Conservation (phyloP, 2,888 invertebrate genomes). For the Rhorus exstirpatorius region DNA sequence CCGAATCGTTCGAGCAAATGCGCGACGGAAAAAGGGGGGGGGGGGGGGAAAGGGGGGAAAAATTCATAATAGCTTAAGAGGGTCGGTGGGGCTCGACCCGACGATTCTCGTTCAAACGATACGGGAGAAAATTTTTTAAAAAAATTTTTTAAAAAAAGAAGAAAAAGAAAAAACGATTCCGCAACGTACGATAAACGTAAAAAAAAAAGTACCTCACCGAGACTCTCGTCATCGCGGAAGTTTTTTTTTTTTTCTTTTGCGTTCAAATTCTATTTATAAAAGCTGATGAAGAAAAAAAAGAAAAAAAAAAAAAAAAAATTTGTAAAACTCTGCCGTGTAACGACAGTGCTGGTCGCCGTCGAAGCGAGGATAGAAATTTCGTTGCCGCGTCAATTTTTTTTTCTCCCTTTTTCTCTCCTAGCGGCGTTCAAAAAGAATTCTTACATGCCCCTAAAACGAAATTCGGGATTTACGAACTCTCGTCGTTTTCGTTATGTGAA, state of each 20-base stretch:
- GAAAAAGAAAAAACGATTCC: too few species aligned
- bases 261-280: slow-evolving; percentile 75
- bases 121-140: slow-evolving; percentile 37
- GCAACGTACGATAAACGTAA: slow-evolving; percentile 19
- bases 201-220: slow-evolving; percentile 69
- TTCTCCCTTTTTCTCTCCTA: not conserved
- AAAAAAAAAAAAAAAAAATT: too few species aligned
- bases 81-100: slow-evolving; percentile 49
- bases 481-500: too few species aligned
- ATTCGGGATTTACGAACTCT: too few species aligned
- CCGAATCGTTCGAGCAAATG: slow-evolving; percentile 30
- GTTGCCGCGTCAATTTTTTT: slow-evolving; percentile 9
- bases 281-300: too few species aligned
- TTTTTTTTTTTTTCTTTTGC: slow-evolving; percentile 61
- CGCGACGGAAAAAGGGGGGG: slow-evolving; percentile 5
- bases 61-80: not conserved
- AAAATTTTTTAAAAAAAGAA: slow-evolving; percentile 37
- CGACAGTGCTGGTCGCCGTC: too few species aligned
- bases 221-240: slow-evolving; percentile 66
- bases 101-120: slow-evolving; percentile 27
- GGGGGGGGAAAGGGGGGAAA: slow-evolving; percentile 1
- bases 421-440: too few species aligned
- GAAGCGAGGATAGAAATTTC: slow-evolving; percentile 57
- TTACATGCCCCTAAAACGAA: too few species aligned
- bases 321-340: slow-evolving; percentile 74